Evolutionary conservation across 1,140 invertebrate species (phyloP).

Genomic region (Oncopodura yosiiana): DNA sequence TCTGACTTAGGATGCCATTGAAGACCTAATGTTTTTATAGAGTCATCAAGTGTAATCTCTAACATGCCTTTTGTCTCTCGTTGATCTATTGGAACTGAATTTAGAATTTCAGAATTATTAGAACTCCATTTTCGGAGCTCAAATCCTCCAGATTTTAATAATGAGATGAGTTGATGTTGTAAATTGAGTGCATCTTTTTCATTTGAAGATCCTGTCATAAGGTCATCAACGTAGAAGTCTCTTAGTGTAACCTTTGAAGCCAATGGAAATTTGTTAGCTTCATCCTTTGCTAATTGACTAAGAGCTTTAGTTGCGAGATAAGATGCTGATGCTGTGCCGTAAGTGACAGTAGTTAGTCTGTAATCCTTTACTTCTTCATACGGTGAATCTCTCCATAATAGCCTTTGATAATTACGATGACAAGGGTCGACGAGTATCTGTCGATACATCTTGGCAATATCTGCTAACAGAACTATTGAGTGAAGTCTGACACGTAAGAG

Average conservation of each 20-base stretch:
- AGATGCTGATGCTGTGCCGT: constrained; percentile 38
- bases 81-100: constrained; percentile 7
- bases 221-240: constrained; percentile 41
- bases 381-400: constrained; percentile 33
- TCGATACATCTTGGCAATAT: constrained; percentile 34
- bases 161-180: constrained; percentile 33
- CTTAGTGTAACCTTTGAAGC: constrained; percentile 10
- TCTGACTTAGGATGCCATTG: constrained; percentile 37
- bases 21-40: constrained; percentile 37
- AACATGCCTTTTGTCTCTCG: constrained; percentile 7
- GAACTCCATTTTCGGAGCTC: constrained; percentile 38
- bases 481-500: constrained; percentile 20
- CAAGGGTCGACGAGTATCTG: constrained; percentile 21
- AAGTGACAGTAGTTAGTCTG: constrained; percentile 38
- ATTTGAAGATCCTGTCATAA: constrained; percentile 38
- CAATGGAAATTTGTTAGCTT: constrained; percentile 12
- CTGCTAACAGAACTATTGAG: constrained; percentile 25
- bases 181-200: constrained; percentile 37
- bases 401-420: constrained; percentile 11
- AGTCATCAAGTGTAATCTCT: constrained; percentile 16
- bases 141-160: constrained; percentile 35
- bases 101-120: constrained; percentile 23
- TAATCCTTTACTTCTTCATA: constrained; percentile 30
- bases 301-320: constrained; percentile 38
- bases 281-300: constrained; percentile 18